Conservation (phyloP, 1,140 invertebrate genomes). For the Colletes gigas region DNA sequence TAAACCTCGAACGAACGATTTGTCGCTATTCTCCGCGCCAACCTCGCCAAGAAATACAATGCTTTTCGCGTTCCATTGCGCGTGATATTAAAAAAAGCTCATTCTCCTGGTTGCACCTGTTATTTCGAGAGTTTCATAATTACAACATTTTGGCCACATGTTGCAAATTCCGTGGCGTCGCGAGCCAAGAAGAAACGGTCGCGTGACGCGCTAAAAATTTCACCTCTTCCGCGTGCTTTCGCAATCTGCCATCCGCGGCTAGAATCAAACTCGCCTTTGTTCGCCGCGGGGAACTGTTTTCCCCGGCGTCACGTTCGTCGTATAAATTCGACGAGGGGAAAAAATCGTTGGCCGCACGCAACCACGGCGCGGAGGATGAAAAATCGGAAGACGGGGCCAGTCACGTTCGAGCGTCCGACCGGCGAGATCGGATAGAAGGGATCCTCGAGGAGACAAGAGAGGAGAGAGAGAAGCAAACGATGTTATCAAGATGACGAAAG, state of each 20-base stretch:
- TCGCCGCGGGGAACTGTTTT: constrained; percentile 18
- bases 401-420: constrained; percentile 10
- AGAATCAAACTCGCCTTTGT: constrained; percentile 33
- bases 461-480: constrained; percentile 42
- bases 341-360: not conserved
- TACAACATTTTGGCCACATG: too few relatives aligned
- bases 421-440: constrained; percentile 8
- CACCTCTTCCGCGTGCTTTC: constrained; percentile 40
- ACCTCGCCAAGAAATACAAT: too few relatives aligned
- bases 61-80: too few relatives aligned
- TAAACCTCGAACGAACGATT: too few relatives aligned
- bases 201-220: constrained; percentile 31
- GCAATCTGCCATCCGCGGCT: not conserved
- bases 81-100: too few relatives aligned
- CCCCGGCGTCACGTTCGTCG: constrained; percentile 24
- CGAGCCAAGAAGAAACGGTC: not conserved
- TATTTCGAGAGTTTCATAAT: too few relatives aligned
- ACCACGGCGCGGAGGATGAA: constrained; percentile 7
- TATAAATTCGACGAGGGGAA: constrained; percentile 7
- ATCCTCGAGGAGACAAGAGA: not conserved
- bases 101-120: too few relatives aligned
- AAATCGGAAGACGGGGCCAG: constrained; percentile 34
- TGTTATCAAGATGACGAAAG: constrained; percentile 60
- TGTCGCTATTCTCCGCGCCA: too few relatives aligned
- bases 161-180: too few relatives aligned